Conservation (phyloP, 2,113 vertebrate species). For the Neotoma lepida region DNA sequence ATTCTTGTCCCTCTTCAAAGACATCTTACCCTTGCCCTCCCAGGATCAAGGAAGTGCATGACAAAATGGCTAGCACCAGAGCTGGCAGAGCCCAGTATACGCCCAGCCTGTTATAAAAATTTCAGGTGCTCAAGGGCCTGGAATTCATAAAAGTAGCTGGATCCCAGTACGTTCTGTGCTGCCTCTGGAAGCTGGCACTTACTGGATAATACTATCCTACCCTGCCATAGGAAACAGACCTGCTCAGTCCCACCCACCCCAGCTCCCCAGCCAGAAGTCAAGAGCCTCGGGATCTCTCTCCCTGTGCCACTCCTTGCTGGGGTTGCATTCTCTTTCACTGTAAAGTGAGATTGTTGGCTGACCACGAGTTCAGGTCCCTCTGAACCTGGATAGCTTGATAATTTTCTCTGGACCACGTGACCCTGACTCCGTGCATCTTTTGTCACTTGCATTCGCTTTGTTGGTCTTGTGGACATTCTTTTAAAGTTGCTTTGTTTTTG, state of each 20-base stretch:
- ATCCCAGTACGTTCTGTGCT: background rate
- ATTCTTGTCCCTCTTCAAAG: background rate
- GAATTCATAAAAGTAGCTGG: background rate
- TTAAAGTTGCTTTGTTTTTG: background rate
- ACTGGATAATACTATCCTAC: background rate
- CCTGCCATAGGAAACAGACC: background rate
- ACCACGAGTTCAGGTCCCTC: rapidly evolving
- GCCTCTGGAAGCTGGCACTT: background rate
- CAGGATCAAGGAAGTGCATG: background rate
- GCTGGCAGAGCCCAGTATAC: background rate
- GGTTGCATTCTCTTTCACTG: background rate
- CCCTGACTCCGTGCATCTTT: background rate
- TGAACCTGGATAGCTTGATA: background rate
- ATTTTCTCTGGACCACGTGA: background rate
- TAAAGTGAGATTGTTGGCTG: background rate
- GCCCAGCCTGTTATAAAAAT: background rate
- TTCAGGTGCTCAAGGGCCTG: background rate
- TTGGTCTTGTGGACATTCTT: background rate
- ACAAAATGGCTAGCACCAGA: background rate
- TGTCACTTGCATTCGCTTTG: background rate
- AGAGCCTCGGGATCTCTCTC: background rate
- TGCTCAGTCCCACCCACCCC: background rate
- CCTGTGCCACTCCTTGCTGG: background rate
- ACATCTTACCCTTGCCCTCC: background rate
- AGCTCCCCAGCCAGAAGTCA: background rate